Evolutionary conservation across 2,888 invertebrate species (phyloP).

Genomic region (Cataglyphis altisquamis): DNA sequence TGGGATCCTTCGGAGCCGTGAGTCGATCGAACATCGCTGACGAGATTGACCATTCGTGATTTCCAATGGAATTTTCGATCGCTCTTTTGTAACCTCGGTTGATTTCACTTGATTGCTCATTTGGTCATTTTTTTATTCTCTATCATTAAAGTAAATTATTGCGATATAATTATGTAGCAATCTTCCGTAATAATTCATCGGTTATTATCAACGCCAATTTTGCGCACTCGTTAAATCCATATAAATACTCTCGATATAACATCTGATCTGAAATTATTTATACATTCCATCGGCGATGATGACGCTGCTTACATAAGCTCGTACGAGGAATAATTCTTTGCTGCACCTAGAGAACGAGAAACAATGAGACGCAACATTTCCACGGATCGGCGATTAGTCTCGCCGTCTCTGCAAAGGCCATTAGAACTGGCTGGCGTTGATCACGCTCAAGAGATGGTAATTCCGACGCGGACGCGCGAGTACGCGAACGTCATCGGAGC

Average conservation of each 20-base stretch:
- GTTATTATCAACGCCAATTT: background rate
- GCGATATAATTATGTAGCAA: background rate
- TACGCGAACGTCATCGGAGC: constrained; percentile 72
- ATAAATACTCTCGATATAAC: background rate
- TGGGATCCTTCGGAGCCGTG: constrained; percentile 42
- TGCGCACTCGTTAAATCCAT: background rate
- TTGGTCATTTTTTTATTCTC: background rate
- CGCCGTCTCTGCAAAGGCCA: constrained; percentile 73
- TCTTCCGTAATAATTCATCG: background rate
- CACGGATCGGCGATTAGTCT: constrained; percentile 71
- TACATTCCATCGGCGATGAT: background rate
- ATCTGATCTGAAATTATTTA: background rate
- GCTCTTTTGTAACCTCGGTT: constrained; percentile 1
- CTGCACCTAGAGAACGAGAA: constrained; percentile 39
- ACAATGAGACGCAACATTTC: constrained; percentile 63
- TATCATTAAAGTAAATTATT: background rate
- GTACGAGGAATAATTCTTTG: constrained; percentile 13
- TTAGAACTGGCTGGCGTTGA: constrained; percentile 72
- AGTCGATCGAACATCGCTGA: constrained; percentile 68
- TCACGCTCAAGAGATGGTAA: constrained; percentile 69
- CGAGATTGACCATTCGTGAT: constrained; percentile 47
- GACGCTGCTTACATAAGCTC: constrained; percentile 1
- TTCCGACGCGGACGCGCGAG: constrained; percentile 65
- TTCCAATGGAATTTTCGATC: constrained; percentile 33
- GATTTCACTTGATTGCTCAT: background rate